Evolutionary conservation across 2,888 invertebrate genomes (phyloP), one percentile per base, ranked within the genome.

Genomic region (Mythimna ferrago): DNA sequence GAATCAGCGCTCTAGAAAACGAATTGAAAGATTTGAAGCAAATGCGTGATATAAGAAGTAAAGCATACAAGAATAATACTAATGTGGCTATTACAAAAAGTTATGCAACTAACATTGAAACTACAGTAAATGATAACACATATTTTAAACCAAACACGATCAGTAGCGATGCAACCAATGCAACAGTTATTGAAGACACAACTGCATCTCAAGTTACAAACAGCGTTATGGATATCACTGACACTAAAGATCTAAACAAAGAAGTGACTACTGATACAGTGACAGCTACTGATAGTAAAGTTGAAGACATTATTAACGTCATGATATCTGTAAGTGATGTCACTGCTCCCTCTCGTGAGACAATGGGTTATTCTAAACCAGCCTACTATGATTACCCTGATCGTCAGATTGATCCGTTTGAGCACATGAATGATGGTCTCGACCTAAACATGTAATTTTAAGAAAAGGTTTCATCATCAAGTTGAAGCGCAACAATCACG

Each of bases 1-100:
- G 38, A 48, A 26, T 74, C 38, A 11, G 77, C 10, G 26, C 9
- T 21, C 14, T 74, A 26, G 53, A 74, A 74, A 16, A 9, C 0
- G 53, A 74, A 26, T 6, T 74, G 10, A 26, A 67, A 1, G 16
- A 54, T 2, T 44, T 77, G 9, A 73, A 26, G 9, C 26, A 38
- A 16, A 48, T n/a, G 0, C 21, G 16, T n/a, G 0, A 35, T n/a
- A 1, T 58, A 2, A 19, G 6, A 38, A 66, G 3, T 16, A 41
- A 0, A 7, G 10, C 16, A 0, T 3, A 19, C 1, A 21, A 26
- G 26, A 75, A 48, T 38, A 6, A 16, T n/a, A 75, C 56, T 10
- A 16, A 48, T 7, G 10, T 0, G 0, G 2, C 7, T 44, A 44
- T 21, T 11, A 19, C 41, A 62, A 62, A 5, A 19, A 62, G 3